Evolutionary conservation across 2,888 invertebrate genomes (phyloP), one percentile per base, ranked within the genome.

Genomic region (Drosophila incognita): DNA sequence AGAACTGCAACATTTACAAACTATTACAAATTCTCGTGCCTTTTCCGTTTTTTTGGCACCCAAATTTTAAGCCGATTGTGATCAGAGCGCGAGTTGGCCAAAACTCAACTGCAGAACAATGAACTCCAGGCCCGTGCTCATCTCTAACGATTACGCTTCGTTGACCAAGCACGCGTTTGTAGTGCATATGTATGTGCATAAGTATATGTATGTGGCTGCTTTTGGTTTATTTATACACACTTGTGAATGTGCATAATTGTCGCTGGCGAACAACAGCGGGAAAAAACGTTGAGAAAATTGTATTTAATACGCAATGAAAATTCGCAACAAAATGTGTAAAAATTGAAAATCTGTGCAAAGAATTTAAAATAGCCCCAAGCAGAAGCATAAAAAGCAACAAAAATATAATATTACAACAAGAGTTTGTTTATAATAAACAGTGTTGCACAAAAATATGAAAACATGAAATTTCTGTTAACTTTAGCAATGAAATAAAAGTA

Each of bases 241-340:
- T 46, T 46, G 46, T 75, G 76, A 83, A 85, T 83, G 81, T 85
- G 73, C 83, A 83, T 85, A 83, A 83, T 82, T 83, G 83, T 82
- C 85, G 86, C 83, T 83, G 69, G 86, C 71, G 76, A 66, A 73
- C 49, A 66, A 53, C 68, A 58, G 68, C 53, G 66, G 38, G 18
- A 18, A 46, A 46, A 46, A 59, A 56, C 51, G 52, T 49, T 60
- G 52, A 60, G 77, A 42, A 61, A 70, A 74, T 38, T 57, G 24
- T 54, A 51, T 35, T 18, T 46, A 54, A 54, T 24, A 31, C 31
- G 61, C 68, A 71, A 68, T 68, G 72, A 63, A 62, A 69, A 66
- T 53, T 58, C 33, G 5, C 62, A 59, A 24, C 46, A 33, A 57
- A 78, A 61, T 60, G 42, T 48, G 60, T 63, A 42, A 66, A 67